Evolutionary conservation across 2,797 vertebrate species (phyloP).

Genomic region (Anguilla megastoma): DNA sequence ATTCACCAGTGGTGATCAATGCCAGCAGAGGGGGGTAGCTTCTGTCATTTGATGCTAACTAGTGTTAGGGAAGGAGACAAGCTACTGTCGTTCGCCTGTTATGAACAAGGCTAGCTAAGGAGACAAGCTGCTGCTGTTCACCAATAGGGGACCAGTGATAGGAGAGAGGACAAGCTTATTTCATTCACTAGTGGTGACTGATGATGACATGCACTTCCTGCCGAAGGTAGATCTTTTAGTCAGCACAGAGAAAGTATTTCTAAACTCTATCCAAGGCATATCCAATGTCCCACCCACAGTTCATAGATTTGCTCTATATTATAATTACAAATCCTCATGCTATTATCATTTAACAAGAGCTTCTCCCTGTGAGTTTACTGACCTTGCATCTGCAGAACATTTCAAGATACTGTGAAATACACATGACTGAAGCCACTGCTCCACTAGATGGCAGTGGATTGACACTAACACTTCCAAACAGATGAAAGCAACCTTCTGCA

Average conservation of each 20-base stretch:
- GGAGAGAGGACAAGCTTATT: background rate
- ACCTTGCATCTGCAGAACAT: background rate
- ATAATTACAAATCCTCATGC: background rate
- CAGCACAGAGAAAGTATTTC: background rate
- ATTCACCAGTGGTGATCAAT: background rate
- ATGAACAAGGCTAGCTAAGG: background rate
- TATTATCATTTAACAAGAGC: background rate
- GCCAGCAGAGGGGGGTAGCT: background rate
- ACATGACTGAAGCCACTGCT: background rate
- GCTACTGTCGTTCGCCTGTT: background rate
- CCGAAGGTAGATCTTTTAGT: background rate
- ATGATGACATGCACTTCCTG: background rate
- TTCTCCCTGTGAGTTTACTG: background rate
- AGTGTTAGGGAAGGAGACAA: constrained; percentile 13
- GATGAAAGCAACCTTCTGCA: background rate
- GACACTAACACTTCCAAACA: constrained; percentile 33
- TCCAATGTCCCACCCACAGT: background rate
- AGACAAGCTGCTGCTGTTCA: background rate
- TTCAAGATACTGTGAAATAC: constrained; percentile 33
- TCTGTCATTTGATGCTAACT: background rate
- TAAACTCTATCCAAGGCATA: background rate
- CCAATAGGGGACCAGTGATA: background rate
- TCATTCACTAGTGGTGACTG: background rate
- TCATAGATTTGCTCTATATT: background rate
- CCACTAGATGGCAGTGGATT: constrained; percentile 62